Percentiles rank a stretch among this genome's conserved stretches.
Evolutionary conservation across 2,888 invertebrate genomes (phyloP).

Genomic region (Oxyteleia sp.): DNA sequence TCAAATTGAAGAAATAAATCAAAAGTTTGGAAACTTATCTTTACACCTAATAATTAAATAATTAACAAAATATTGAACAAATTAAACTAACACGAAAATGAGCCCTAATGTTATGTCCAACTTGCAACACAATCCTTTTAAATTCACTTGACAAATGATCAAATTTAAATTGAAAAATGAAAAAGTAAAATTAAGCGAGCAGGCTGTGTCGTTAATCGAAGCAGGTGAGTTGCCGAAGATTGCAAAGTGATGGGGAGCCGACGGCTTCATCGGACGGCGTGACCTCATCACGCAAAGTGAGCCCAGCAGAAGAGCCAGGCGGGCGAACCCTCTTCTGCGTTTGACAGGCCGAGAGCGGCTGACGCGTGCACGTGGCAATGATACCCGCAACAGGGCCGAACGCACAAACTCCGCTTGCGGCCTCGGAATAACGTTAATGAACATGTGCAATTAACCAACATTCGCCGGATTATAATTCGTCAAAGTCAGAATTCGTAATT

Average conservation of each 20-base stretch:
- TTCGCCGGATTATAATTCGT: conserved; percentile 60
- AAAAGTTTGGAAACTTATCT: no score
- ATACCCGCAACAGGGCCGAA: conserved; percentile 55
- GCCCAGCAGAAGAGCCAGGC: conserved; percentile 51
- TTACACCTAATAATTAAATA: no score
- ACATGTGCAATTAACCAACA: conserved; percentile 65
- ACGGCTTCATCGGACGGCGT: conserved; percentile 40
- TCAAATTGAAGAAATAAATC: no score
- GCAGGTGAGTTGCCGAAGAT: conserved; percentile 24
- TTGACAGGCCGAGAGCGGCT: conserved; percentile 58
- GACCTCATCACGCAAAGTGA: conserved; percentile 68
- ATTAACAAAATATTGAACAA: no score
- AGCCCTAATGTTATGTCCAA: no score
- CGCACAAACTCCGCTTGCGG: conserved; percentile 51
- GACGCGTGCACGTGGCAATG: conserved; percentile 69
- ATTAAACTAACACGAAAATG: no score
- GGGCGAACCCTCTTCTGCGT: conserved; percentile 65
- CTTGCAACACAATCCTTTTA: not conserved
- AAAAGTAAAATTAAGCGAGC: no score
- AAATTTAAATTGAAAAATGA: not conserved
- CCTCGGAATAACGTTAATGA: conserved; percentile 62
- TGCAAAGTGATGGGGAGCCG: conserved; percentile 68
- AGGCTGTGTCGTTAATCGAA: not conserved
- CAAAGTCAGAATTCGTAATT: conserved; percentile 68
- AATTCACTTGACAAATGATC: not conserved